Base-by-base conservation (phyloP, 2,888 invertebrate genomes). In the Nemapogon koenigi region DNA sequence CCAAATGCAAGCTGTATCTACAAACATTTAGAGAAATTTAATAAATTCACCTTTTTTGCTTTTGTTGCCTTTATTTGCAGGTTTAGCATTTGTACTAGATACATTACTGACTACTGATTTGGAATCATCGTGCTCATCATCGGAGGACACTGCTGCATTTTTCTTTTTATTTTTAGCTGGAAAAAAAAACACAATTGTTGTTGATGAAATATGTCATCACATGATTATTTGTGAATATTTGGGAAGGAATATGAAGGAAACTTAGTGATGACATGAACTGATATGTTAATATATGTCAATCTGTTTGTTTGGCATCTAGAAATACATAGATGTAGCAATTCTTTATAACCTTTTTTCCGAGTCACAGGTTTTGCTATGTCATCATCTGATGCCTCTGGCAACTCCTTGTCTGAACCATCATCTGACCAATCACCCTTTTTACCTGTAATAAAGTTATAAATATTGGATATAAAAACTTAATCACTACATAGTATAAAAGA, bases 381-480 rank as follows among this genome's bases (percentile, higher is more conserved):
- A 43, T 75, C 75, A 42, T 76, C 75, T 25, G 73, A 71, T 4
- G 45, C 59, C 48, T 65, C 66, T 49, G 79, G 69, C 3, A 73
- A 50, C 42, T 73, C 73, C 41, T 70, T 50, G 53, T 79, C 76
- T 49, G 78, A 79, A 14, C 76, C 82, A 44, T 55, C 69, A 52
- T 82, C 82, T 35, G 82, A 81, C 80, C 82, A 82, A 43, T 78
- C 79, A 50, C 70, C 78, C 48, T 76, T 78, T 47, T 82, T 83
- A 10, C 79, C 79, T 61, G 82, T 82, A 15, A n/a, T n/a, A n/a
- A n/a, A n/a, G n/a, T n/a, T n/a, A n/a, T n/a, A n/a, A n/a, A 46
- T 44, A n/a, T n/a, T n/a, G n/a, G n/a, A n/a, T n/a, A n/a, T n/a
- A n/a, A n/a, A n/a, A n/a, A n/a, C n/a, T n/a, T n/a, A n/a, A n/a